These are phyloP conservation scores for Sebastes hubbsi DNA, from an alignment of 2,797 vertebrate species.

Conservation along the genomic window DNA sequence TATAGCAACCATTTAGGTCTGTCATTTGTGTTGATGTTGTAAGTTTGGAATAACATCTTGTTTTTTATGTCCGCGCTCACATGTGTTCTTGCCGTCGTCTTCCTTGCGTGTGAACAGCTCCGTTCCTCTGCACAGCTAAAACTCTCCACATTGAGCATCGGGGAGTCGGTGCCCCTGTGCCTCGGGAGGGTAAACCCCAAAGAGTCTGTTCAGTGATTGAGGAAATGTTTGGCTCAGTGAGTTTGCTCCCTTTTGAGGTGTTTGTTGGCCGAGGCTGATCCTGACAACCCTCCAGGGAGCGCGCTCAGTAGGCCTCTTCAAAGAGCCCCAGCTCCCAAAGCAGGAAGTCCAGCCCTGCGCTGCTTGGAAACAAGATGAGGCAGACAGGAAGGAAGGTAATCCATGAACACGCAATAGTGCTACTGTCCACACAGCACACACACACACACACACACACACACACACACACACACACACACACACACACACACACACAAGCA, in stretches of 20 bases:
- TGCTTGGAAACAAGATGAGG: conserved; percentile 72
- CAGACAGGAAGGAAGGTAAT: conserved; percentile 83
- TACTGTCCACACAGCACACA: conserved; percentile 42
- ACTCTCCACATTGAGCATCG: conserved; percentile 7
- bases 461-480: background rate
- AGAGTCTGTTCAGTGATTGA: conserved; percentile 61
- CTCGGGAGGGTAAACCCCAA: conserved; percentile 33
- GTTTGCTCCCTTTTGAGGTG: conserved; percentile 66
- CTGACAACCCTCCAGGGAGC: conserved; percentile 72
- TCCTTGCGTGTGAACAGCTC: conserved; percentile 27
- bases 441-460: conserved; percentile 2
- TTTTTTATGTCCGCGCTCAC: background rate
- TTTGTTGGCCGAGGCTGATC: conserved; percentile 74
- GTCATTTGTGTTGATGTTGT: background rate
- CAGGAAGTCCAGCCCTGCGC: conserved; percentile 83
- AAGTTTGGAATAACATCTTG: background rate
- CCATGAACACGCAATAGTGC: conserved; percentile 75
- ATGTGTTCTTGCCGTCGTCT: background rate
- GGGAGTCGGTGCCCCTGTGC: conserved; percentile 31
- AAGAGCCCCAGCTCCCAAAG: conserved; percentile 72
- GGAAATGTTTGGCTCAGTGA: conserved; percentile 69
- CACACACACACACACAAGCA: background rate
- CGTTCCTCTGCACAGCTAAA: conserved; percentile 4
- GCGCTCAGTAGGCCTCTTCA: conserved; percentile 73
- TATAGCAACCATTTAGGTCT: background rate